These are phyloP conservation scores for Trididemnum clinides DNA, from an alignment of 23 tunicate species.

Conservation along the genomic window DNA sequence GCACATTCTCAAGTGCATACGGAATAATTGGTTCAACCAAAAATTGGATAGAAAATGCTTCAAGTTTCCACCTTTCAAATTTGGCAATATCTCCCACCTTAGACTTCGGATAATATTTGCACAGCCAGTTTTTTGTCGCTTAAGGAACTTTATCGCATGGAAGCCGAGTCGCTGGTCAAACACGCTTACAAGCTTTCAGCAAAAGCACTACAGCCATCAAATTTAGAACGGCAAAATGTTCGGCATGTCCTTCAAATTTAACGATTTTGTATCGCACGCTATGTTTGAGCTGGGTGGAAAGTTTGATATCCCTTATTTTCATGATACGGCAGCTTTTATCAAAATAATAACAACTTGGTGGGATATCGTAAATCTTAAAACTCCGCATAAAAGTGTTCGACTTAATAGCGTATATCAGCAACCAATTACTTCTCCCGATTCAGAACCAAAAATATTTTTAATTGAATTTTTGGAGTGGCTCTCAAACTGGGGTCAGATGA, in stretches of 20 bases:
- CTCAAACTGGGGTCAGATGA: no score
- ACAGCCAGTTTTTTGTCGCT: not conserved
- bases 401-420: conserved; percentile 19
- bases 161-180: not conserved
- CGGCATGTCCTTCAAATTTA: conserved; percentile 4
- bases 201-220: conserved; percentile 9
- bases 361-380: conserved; percentile 19
- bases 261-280: conserved; percentile 5
- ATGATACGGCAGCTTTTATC: conserved; percentile 10
- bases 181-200: conserved; percentile 1
- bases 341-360: conserved; percentile 20
- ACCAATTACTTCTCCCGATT: not conserved
- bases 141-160: not conserved
- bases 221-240: conserved; percentile 20
- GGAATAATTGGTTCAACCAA: conserved; percentile 31
- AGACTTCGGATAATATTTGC: not conserved
- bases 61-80: conserved; percentile 3
- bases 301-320: not conserved
- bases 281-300: not conserved
- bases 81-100: not conserved
- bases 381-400: conserved; percentile 13
- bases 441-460: no score
- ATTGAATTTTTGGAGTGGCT: no score
- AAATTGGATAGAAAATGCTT: not conserved
- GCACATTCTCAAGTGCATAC: conserved; percentile 21